Conservation (phyloP, 2,113 vertebrate genomes). For the Solea senegalensis region DNA sequence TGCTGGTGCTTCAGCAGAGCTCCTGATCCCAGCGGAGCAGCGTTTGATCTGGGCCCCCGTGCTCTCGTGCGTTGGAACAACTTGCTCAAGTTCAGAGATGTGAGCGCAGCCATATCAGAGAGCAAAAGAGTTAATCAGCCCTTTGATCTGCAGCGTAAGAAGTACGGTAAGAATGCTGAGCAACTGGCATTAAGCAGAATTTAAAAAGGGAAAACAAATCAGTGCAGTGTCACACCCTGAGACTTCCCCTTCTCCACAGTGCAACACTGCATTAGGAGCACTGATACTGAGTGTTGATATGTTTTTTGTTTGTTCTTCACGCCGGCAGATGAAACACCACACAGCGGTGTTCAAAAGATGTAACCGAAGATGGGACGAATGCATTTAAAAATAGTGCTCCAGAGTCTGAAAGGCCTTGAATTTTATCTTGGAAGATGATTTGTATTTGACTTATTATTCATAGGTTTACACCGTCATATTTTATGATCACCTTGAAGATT, state of each 20-base stretch:
- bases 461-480: constrained; percentile 2
- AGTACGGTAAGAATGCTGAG: constrained; percentile 43
- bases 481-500: constrained; percentile 6
- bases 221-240: constrained; percentile 47
- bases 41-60: constrained; percentile 75
- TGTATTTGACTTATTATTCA: constrained; percentile 21
- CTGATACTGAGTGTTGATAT: constrained; percentile 28
- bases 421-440: constrained; percentile 25
- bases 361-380: constrained; percentile 33
- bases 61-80: constrained; percentile 70
- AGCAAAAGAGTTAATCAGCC: constrained; percentile 74
- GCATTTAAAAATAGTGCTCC: constrained; percentile 29
- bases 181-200: constrained; percentile 43
- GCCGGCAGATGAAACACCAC: constrained; percentile 51
- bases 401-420: constrained; percentile 30
- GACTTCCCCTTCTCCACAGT: constrained; percentile 32
- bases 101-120: constrained; percentile 45
- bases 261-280: constrained; percentile 18
- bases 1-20: constrained; percentile 63
- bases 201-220: constrained; percentile 47
- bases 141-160: constrained; percentile 68
- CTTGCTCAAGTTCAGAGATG: constrained; percentile 70
- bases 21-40: constrained; percentile 68
- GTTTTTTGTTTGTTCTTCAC: constrained; percentile 50
- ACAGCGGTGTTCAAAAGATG: constrained; percentile 39